Evolutionary conservation across 2,797 vertebrate species (phyloP).

Genomic region (Tarsius wallacei): DNA sequence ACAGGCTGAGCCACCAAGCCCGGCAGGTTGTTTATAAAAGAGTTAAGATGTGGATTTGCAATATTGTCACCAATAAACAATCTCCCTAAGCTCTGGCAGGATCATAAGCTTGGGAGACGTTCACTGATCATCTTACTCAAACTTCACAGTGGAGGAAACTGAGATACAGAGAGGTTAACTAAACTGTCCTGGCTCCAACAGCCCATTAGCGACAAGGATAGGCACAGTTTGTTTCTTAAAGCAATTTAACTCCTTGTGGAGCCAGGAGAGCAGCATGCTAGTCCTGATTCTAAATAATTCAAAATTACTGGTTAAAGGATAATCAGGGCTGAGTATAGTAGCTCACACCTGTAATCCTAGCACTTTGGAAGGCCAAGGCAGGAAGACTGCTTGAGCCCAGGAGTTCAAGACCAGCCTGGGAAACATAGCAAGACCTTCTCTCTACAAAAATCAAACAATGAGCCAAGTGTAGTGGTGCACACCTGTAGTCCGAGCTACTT

Average conservation of each 20-base stretch:
- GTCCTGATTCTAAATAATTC: slow-evolving; percentile 39
- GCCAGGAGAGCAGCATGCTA: background rate
- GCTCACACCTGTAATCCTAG: no score
- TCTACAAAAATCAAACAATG: no score
- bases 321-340: background rate
- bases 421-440: no score
- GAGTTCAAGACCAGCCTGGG: no score
- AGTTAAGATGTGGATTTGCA: background rate
- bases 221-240: background rate
- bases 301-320: slow-evolving; percentile 12
- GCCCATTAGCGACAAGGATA: background rate
- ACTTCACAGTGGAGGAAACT: background rate
- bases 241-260: background rate
- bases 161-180: background rate
- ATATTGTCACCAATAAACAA: slow-evolving; percentile 1
- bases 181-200: background rate
- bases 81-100: background rate
- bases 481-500: no score
- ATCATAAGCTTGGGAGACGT: background rate
- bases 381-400: no score
- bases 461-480: no score
- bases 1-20: no score
- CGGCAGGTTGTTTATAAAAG: background rate
- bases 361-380: no score
- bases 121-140: background rate